Percentiles rank a stretch among this genome's conserved stretches.
Conservation (phyloP, 2,797 vertebrate species). For the Cetoscarus ocellatus region DNA sequence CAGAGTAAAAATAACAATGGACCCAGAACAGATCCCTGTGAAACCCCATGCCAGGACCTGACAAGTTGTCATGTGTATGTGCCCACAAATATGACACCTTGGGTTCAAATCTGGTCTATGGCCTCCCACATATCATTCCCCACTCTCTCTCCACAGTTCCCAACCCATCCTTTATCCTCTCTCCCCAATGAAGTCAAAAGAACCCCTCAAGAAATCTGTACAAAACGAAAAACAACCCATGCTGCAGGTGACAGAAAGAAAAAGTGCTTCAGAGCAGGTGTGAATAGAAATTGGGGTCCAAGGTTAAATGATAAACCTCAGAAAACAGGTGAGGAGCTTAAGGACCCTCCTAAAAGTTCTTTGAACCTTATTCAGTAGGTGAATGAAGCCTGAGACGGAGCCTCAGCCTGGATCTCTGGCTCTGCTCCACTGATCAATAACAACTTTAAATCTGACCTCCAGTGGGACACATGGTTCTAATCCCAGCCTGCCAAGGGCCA, state of each 20-base stretch:
- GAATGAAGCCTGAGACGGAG: constrained; percentile 43
- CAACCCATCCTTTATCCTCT: too few species aligned
- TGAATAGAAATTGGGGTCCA: constrained; percentile 28
- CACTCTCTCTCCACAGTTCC: too few species aligned
- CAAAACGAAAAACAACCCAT: too few species aligned
- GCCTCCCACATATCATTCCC: too few species aligned
- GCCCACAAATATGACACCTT: too few species aligned
- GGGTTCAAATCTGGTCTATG: too few species aligned
- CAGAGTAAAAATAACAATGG: too few species aligned
- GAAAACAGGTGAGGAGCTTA: constrained; percentile 43
- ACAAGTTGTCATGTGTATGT: too few species aligned
- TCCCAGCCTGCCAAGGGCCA: constrained; percentile 94
- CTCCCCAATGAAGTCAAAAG: too few species aligned
- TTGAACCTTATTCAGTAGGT: constrained; percentile 37
- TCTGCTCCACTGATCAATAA: constrained; percentile 93
- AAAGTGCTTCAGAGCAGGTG: constrained; percentile 41
- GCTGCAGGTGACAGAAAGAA: background rate
- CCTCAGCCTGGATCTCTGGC: constrained; percentile 71
- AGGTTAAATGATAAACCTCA: constrained; percentile 44
- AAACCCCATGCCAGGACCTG: too few species aligned
- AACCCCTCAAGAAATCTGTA: too few species aligned
- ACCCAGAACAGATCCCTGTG: too few species aligned
- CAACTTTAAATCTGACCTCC: constrained; percentile 96
- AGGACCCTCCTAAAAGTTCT: constrained; percentile 34
- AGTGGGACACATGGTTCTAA: constrained; percentile 99